These are phyloP conservation scores for Mugil cephalus DNA, from an alignment of 2,113 vertebrate genomes.

Conservation along the genomic window DNA sequence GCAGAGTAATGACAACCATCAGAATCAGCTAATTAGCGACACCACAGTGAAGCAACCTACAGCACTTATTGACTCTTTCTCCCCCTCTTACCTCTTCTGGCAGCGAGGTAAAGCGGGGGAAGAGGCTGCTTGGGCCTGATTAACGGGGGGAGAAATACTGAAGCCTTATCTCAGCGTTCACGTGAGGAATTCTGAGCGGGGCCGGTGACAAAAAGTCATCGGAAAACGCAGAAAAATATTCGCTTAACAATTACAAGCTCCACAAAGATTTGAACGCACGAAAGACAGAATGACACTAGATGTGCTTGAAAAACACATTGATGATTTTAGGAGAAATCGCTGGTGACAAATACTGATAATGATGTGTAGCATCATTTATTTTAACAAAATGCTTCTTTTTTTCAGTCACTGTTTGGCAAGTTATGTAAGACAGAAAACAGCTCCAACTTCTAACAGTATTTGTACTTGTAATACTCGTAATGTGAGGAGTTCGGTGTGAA, in stretches of 20 bases:
- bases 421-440: constrained; percentile 1
- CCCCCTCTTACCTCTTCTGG: constrained; percentile 12
- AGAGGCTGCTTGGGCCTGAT: constrained; percentile 36
- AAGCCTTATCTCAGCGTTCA: constrained; percentile 49
- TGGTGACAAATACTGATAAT: neutral
- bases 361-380: neutral
- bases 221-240: constrained; percentile 13
- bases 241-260: constrained; percentile 3
- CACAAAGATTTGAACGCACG: neutral
- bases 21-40: constrained; percentile 73
- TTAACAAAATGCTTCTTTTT: neutral
- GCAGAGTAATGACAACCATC: constrained; percentile 75
- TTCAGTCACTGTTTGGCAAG: neutral
- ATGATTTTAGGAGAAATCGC: constrained; percentile 1
- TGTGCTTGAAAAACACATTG: constrained; percentile 6
- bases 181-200: constrained; percentile 50
- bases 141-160: constrained; percentile 51
- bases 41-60: constrained; percentile 53
- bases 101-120: constrained; percentile 20
- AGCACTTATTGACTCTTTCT: constrained; percentile 47
- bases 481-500: constrained; percentile 16
- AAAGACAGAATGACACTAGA: neutral
- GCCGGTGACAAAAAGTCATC: constrained; percentile 14
- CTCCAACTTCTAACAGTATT: constrained; percentile 5
- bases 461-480: constrained; percentile 16